Evolutionary conservation across 2,888 invertebrate species (phyloP).

Genomic region (Erynnis tages): DNA sequence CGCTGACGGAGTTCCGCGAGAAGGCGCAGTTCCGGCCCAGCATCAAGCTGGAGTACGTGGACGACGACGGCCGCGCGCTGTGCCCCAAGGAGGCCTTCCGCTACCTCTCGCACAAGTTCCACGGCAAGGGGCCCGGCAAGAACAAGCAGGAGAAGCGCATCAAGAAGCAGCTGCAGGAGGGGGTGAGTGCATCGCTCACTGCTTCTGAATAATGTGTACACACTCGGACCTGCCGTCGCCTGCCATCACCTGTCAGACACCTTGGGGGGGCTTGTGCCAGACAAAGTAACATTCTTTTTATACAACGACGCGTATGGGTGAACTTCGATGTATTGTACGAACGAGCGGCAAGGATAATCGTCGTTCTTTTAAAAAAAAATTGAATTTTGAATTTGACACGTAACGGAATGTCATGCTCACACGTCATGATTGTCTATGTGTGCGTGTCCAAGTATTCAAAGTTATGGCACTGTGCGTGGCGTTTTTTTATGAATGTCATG

Average conservation of each 20-base stretch:
- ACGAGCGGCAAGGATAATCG: no score
- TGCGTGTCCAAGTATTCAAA: neutral
- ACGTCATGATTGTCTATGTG: no score
- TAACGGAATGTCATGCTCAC: no score
- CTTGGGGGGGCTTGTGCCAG: no score
- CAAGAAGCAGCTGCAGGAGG: constrained; percentile 96
- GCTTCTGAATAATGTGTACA: neutral
- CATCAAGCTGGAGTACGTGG: constrained; percentile 97
- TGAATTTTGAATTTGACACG: no score
- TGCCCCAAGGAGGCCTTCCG: constrained; percentile 98
- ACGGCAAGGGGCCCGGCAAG: constrained; percentile 99
- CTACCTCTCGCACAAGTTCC: constrained; percentile 98
- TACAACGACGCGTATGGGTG: no score
- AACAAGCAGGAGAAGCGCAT: constrained; percentile 98
- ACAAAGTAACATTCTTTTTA: no score
- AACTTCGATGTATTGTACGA: no score
- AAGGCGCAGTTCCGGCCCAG: constrained; percentile 95
- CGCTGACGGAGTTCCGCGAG: constrained; percentile 95
- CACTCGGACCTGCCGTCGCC: neutral
- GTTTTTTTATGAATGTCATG: no score
- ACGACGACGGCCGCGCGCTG: constrained; percentile 96
- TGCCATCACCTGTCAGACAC: no score
- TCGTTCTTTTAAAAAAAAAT: no score
- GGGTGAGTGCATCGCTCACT: constrained; percentile 74
- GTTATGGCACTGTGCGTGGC: no score